These are phyloP conservation scores for Mycetomoellerius zeteki DNA, from an alignment of 1,140 invertebrate species.

Conservation along the genomic window DNA sequence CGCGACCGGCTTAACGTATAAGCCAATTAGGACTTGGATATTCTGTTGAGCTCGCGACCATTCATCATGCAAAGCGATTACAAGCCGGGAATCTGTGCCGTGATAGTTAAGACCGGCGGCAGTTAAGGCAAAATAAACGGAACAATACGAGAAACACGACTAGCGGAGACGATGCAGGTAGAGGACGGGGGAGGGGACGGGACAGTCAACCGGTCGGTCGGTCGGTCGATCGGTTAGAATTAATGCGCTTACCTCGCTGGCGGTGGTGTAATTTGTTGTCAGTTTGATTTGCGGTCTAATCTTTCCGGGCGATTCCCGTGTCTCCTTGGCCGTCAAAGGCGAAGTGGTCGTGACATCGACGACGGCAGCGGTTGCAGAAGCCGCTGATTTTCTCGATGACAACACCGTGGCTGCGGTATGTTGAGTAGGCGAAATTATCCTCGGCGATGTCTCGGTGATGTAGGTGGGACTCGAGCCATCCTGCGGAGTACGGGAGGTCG, in stretches of 20 bases:
- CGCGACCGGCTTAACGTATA: constrained; percentile 10
- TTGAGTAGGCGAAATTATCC: constrained; percentile 73
- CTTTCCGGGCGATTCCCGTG: constrained; percentile 85
- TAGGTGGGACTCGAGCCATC: constrained; percentile 31
- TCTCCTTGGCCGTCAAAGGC: constrained; percentile 85
- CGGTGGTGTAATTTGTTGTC: constrained; percentile 86
- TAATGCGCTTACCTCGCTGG: constrained; percentile 87
- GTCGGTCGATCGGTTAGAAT: constrained; percentile 11
- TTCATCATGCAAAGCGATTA: constrained; percentile 33
- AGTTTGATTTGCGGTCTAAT: constrained; percentile 88
- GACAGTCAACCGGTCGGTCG: background rate
- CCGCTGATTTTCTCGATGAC: constrained; percentile 63
- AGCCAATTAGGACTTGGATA: constrained; percentile 37
- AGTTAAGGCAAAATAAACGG: constrained; percentile 41
- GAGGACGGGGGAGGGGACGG: background rate
- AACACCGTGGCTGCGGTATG: constrained; percentile 72
- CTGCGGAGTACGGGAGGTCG: background rate
- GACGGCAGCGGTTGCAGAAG: background rate
- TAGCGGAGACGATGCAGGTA: background rate
- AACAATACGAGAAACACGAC: constrained; percentile 43
- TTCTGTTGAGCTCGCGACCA: background rate
- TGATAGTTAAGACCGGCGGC: constrained; percentile 14
- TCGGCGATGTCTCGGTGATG: constrained; percentile 73
- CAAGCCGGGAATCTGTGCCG: constrained; percentile 43
- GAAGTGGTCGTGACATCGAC: constrained; percentile 63